Conservation (phyloP, 2,888 invertebrate species). For the Nemurella pictetii region DNA sequence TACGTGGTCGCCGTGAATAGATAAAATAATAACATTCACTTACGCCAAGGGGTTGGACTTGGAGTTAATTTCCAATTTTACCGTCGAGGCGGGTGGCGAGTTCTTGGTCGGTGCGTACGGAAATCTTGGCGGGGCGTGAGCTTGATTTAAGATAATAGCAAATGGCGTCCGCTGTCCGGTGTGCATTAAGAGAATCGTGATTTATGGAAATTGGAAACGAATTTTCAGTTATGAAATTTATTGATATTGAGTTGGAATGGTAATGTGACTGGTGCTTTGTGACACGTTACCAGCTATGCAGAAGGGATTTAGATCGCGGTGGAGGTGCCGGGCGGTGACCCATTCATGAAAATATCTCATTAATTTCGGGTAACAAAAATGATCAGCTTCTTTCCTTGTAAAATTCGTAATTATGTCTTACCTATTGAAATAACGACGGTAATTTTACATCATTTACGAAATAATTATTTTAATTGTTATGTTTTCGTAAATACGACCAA, state of each 20-base stretch:
- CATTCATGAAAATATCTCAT: too few relatives aligned
- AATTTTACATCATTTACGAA: too few relatives aligned
- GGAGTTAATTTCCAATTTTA: not conserved
- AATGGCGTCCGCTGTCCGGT: not conserved
- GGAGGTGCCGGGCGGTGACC: not conserved
- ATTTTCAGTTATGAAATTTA: not conserved
- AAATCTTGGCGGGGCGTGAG: not conserved
- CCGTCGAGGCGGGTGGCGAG: not conserved
- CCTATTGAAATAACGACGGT: too few relatives aligned
- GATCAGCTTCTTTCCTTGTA: too few relatives aligned
- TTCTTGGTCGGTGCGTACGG: not conserved
- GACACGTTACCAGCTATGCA: not conserved
- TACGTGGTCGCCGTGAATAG: not conserved
- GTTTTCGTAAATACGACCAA: too few relatives aligned
- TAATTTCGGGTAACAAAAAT: too few relatives aligned
- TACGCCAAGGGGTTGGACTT: not conserved
- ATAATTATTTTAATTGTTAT: too few relatives aligned
- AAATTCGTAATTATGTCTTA: too few relatives aligned
- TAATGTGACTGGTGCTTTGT: not conserved
- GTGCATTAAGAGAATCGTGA: not conserved
- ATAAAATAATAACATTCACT: not conserved
- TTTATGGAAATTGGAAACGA: not conserved
- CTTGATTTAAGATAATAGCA: not conserved
- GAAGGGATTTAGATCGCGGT: not conserved
- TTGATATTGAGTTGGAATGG: too few relatives aligned